Evolutionary conservation across 2,888 invertebrate genomes (phyloP), one percentile per base, ranked within the genome.

Genomic region (Sesia bembeciformis): DNA sequence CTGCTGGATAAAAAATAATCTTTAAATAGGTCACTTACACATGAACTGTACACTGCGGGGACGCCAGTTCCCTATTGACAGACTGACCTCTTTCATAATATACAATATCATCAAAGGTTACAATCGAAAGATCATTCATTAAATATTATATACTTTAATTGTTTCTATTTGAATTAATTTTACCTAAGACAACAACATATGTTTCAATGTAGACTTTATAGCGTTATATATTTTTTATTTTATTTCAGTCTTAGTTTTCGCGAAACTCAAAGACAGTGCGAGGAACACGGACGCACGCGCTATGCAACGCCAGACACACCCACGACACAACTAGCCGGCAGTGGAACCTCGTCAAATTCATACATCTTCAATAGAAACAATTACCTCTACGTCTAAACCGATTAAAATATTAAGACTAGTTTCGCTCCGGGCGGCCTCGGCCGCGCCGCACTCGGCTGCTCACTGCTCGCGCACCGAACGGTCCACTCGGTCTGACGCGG

Each of bases 201-300:
- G 1, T 70, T 81, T 78, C 78, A 83, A 84, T 79, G 83, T 84
- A 84, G 84, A 84, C 80, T 84, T 83, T 78, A 82, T 81, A 85
- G 83, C 76, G 85, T 85, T 78, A 76, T 79, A 85, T 86, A 80
- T 79, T 84, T 76, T 80, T 84, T 81, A 81, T 77, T 84, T 78
- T 82, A 84, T 84, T 78, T 90, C 90, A 90, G 90, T 90, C 90
- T 90, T 89, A 82, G 89, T 84, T 79, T 79, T 84, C 81, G 84
- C 84, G 81, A 84, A 83, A 86, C 82, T 81, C 81, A 76, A 78
- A 76, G 81, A 78, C 76, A 81, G 84, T 75, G 82, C 82, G 76
- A 77, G 82, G 81, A 77, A 75, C 76, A 74, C 79, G 77, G 74
- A 68, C 73, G 74, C 74, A 72, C 74, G 66, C 68, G 62, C 65